These are phyloP conservation scores for Bubo bubo DNA, from an alignment of 2,113 vertebrate genomes.

Conservation along the genomic window DNA sequence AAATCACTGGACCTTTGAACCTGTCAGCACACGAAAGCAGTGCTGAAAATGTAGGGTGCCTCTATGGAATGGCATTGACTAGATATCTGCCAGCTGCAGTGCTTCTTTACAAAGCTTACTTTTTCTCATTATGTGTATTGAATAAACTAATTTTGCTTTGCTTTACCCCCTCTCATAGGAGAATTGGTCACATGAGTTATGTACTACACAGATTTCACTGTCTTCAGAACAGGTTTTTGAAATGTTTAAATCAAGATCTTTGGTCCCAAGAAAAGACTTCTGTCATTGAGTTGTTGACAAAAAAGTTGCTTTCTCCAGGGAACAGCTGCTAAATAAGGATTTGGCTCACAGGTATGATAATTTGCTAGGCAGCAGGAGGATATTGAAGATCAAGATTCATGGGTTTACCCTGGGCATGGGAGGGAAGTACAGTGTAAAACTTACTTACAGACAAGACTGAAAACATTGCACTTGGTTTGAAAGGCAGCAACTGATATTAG, in stretches of 20 bases:
- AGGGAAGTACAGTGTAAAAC: not conserved
- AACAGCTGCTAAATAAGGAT: not conserved
- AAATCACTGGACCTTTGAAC: not conserved
- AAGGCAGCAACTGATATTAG: not conserved
- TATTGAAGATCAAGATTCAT: not conserved
- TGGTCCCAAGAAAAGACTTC: not conserved
- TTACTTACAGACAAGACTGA: not conserved
- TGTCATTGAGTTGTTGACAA: not conserved
- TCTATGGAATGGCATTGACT: not conserved
- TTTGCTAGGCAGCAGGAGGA: not conserved
- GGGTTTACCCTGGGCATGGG: not conserved
- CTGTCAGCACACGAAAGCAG: not conserved
- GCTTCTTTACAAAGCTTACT: not conserved
- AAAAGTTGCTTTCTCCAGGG: not conserved
- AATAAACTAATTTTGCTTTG: not conserved
- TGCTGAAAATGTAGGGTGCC: not conserved
- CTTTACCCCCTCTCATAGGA: not conserved
- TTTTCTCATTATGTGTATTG: not conserved
- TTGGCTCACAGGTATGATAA: not conserved
- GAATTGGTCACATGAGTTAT: not conserved
- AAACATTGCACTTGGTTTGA: not conserved
- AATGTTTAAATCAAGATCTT: not conserved
- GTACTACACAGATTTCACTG: not conserved
- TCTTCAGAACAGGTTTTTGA: not conserved
- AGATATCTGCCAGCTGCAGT: not conserved